Evolutionary conservation across 2,888 invertebrate species (phyloP).

Genomic region (Isotomurus palustris): DNA sequence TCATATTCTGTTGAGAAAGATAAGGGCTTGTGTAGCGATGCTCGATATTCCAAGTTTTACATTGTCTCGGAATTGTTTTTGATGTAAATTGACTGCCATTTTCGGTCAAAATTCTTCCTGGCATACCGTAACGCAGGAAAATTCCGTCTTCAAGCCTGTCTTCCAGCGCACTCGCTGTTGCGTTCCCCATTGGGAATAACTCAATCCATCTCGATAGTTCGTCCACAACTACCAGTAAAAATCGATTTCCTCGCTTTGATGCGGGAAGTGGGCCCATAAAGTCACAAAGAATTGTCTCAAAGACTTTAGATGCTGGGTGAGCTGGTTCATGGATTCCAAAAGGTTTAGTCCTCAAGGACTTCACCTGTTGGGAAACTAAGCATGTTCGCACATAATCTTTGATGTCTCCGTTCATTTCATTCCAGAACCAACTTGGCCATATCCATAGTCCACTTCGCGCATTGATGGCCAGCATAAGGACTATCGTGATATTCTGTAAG

Average conservation of each 20-base stretch:
- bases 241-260: slow-evolving; percentile 14
- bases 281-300: slow-evolving; percentile 28
- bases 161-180: slow-evolving; percentile 22
- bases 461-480: slow-evolving; percentile 33
- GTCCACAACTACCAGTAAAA: slow-evolving; percentile 28
- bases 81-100: slow-evolving; percentile 31
- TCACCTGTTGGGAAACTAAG: slow-evolving; percentile 29
- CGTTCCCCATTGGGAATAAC: slow-evolving; percentile 26
- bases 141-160: slow-evolving; percentile 28
- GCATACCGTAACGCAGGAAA: slow-evolving; percentile 30
- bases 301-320: slow-evolving; percentile 4
- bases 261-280: slow-evolving; percentile 29
- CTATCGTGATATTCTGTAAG: slow-evolving; percentile 32
- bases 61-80: slow-evolving; percentile 17
- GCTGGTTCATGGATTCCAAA: slow-evolving; percentile 21
- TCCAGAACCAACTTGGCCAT: slow-evolving; percentile 26
- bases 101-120: slow-evolving; percentile 22
- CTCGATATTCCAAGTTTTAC: slow-evolving; percentile 20
- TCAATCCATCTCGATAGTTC: slow-evolving; percentile 30
- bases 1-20: slow-evolving; percentile 23
- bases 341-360: slow-evolving; percentile 15
- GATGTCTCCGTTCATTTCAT: slow-evolving; percentile 32
- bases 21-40: slow-evolving; percentile 19
- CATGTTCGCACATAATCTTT: slow-evolving; percentile 25
- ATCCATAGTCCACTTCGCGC: slow-evolving; percentile 27